These are phyloP conservation scores for Aplochiton taeniatus DNA, from an alignment of 2,797 vertebrate species.

Conservation along the genomic window DNA sequence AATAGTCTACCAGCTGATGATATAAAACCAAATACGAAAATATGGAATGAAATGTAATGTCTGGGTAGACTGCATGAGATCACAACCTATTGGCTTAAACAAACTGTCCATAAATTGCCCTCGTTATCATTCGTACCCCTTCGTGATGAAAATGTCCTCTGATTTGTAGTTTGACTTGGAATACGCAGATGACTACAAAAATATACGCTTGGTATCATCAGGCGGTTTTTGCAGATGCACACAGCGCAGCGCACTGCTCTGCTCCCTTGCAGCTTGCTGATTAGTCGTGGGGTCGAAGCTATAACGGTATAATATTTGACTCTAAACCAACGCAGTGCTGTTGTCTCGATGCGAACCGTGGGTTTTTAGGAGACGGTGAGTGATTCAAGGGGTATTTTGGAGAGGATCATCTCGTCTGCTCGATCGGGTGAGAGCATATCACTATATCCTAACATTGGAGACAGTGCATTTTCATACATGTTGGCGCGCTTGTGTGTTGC, in stretches of 20 bases:
- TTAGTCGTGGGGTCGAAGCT: conserved; percentile 69
- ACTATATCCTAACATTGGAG: conserved; percentile 40
- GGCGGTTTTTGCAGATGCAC: conserved; percentile 67
- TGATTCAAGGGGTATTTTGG: conserved; percentile 51
- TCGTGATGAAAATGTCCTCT: conserved; percentile 64
- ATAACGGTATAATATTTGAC: conserved; percentile 61
- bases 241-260: conserved; percentile 58
- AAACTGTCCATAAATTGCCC: conserved; percentile 31
- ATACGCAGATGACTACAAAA: conserved; percentile 70
- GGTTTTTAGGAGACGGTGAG: conserved; percentile 69
- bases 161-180: conserved; percentile 72
- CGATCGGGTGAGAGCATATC: conserved; percentile 54
- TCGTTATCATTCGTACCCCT: conserved; percentile 16
- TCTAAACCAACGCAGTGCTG: conserved; percentile 56
- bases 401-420: conserved; percentile 47
- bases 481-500: conserved; percentile 18
- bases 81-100: background rate
- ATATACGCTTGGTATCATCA: conserved; percentile 64
- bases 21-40: too few relatives aligned
- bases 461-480: conserved; percentile 30
- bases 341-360: conserved; percentile 67
- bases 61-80: too few relatives aligned
- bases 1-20: too few relatives aligned
- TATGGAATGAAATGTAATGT: too few relatives aligned
- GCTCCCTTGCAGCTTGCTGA: conserved; percentile 48